Evolutionary conservation across 2,888 invertebrate species (phyloP), one percentile per base, ranked within the genome.

Genomic region (Beris morrisii): DNA sequence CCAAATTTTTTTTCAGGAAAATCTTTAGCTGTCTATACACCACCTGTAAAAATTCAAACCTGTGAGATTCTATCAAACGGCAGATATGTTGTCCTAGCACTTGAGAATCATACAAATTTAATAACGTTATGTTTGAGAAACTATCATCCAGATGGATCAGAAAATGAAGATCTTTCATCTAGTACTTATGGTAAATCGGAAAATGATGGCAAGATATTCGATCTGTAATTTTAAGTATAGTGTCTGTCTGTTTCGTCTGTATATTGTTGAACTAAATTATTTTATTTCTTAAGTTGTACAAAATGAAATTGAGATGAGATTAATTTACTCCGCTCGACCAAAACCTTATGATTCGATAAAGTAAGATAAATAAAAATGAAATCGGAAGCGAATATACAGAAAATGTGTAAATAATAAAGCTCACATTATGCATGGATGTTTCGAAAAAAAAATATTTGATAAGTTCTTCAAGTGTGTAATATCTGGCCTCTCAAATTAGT

Each of bases 61-160:
- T 90, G 91, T 78, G 91, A 93, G 75, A 85, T 93, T 52, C 85
- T 89, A 9, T 84, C 88, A 12, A 89, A 90, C 64, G 93, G 92
- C 0, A 84, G 85, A 43, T 84, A 86, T 59, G 84, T 92, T 1
- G 86, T 91, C 1, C 78, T 92, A 65, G 89, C 90, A 0, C 75
- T 91, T 50, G 87, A 88, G 71, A 88, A 89, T 74, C 84, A 84
- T 73, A 82, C 84, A 66, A 84, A 86, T 63, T 82, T 91, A 38
- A 80, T 89, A 7, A 89, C 88, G 61, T 82, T 92, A 30, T 84
- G 87, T 68, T 81, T 90, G 12, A 80, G 79, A 69, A 78, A 76
- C 71, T 78, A 77, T 67, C 73, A 54, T 44, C 46, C 65, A 3
- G 61, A 67, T 43, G 65, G 30, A 38, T 68, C 64, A 70, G 69